Conservation (phyloP, 1,140 invertebrate genomes). For the Drosophila elegans region DNA sequence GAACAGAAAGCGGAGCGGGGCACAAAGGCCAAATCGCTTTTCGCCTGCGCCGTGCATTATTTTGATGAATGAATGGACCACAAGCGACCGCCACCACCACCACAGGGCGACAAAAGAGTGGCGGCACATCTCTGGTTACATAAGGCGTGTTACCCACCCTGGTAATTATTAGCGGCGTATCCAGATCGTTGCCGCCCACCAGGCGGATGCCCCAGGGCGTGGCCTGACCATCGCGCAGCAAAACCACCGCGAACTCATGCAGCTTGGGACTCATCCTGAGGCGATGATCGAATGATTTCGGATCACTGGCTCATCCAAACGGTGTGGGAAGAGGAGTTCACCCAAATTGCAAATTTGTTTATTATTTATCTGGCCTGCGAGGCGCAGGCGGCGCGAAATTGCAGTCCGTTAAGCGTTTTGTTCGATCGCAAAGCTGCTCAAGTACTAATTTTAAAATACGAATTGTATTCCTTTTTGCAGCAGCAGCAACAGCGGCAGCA, state of each 20-base stretch:
- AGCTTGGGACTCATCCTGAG: conserved; percentile 86
- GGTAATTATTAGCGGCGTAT: conserved; percentile 95
- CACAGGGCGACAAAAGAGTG: conserved; percentile 46
- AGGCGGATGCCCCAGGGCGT: conserved; percentile 96
- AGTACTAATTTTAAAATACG: conserved; percentile 84
- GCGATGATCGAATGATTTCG: not conserved
- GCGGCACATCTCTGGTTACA: conserved; percentile 56
- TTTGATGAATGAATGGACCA: conserved; percentile 69
- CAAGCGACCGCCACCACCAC: conserved; percentile 4
- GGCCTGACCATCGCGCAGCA: conserved; percentile 90
- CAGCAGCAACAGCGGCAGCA: conserved; percentile 41
- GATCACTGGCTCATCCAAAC: conserved; percentile 13
- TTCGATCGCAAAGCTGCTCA: conserved; percentile 84
- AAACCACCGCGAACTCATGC: conserved; percentile 90
- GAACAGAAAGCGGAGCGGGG: conserved; percentile 39
- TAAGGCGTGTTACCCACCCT: conserved; percentile 87
- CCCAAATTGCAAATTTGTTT: conserved; percentile 29
- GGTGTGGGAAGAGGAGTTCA: conserved; percentile 3
- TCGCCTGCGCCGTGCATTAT: conserved; percentile 17
- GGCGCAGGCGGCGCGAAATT: conserved; percentile 68
- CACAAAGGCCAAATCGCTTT: conserved; percentile 69
- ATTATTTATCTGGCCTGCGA: conserved; percentile 52
- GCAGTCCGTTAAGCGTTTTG: conserved; percentile 73
- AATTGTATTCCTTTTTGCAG: conserved; percentile 78
- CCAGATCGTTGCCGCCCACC: conserved; percentile 95